These are phyloP conservation scores for Aporrectodea caliginosa DNA, from an alignment of 1,140 invertebrate genomes.

Conservation along the genomic window DNA sequence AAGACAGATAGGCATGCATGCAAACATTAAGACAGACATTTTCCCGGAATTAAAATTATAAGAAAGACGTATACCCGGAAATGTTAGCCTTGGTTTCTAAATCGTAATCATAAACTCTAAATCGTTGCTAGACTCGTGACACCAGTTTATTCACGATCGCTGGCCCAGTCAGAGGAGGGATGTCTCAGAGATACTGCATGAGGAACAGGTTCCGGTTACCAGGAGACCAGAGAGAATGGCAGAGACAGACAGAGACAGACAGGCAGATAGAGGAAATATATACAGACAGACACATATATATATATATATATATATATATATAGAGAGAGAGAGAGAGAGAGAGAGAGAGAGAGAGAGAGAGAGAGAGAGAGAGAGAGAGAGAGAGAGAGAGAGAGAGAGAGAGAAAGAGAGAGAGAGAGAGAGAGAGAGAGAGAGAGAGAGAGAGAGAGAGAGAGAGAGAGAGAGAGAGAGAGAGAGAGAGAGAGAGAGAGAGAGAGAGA, in stretches of 20 bases:
- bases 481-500: no score
- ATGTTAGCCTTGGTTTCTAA: no score
- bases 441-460: neutral
- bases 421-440: neutral
- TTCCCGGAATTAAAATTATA: no score
- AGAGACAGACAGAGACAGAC: neutral
- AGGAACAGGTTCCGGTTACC: no score
- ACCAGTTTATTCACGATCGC: no score
- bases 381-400: neutral
- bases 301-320: neutral
- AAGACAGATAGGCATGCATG: neutral
- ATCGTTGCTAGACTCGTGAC: no score
- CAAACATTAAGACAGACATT: neutral
- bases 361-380: conserved; percentile 1
- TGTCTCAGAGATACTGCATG: no score
- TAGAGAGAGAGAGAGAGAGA: neutral
- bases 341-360: conserved; percentile 1
- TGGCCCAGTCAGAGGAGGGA: no score
- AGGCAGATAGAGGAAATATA: neutral
- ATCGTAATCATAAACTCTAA: no score
- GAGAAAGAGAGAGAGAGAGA: neutral
- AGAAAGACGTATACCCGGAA: no score
- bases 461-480: neutral
- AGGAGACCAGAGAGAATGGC: neutral
- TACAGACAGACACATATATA: neutral